Evolutionary conservation across 2,888 invertebrate genomes (phyloP), one percentile per base, ranked within the genome.

Genomic region (Bombyx huttoni): DNA sequence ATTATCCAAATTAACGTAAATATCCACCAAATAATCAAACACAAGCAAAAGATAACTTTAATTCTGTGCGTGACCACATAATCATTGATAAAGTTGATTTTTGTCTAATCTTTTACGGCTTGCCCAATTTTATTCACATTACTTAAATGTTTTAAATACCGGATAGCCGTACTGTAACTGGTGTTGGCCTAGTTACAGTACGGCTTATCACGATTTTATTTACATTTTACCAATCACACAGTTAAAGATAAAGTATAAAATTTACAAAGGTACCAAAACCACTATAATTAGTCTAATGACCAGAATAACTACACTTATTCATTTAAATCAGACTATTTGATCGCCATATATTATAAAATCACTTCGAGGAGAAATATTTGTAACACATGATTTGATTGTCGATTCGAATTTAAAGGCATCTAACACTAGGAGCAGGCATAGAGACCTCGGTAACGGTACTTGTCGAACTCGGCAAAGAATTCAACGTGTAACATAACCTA

Each of bases 21-120:
- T n/a, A 40, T 40, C 12, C 8, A 40, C 12, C 40, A 40, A 12
- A 8, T 12, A 12, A 40, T 8, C 12, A 12, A 10, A 40, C 40
- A 40, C 2, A 40, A 52, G 48, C 49, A 24, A 46, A 50, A 51
- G 63, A 70, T 68, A 66, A 63, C 56, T 56, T 58, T 68, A 74
- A 70, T 61, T 57, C 59, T 33, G 46, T 75, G 64, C 77, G 74
- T 77, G 75, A 77, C 70, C 53, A 51, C 49, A 49, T 73, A 74
- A 79, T 76, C 71, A 53, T 13, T 53, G 66, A 70, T 73, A 65
- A 55, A 51, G 49, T 24, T 24, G 24, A 24, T 24, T 40, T 40
- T 40, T 40, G 40, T 40, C 40, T 40, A 40, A 40, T 40, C 40
- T 40, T 52, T 24, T 7, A 51, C 46, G 13, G 40, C 2, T 40